A percentile compares a stretch with the other conserved stretches of the same genome.
These are phyloP conservation scores for Hypocryptadius cinnamomeus DNA, from an alignment of 2,113 vertebrate species.

Conservation along the genomic window DNA sequence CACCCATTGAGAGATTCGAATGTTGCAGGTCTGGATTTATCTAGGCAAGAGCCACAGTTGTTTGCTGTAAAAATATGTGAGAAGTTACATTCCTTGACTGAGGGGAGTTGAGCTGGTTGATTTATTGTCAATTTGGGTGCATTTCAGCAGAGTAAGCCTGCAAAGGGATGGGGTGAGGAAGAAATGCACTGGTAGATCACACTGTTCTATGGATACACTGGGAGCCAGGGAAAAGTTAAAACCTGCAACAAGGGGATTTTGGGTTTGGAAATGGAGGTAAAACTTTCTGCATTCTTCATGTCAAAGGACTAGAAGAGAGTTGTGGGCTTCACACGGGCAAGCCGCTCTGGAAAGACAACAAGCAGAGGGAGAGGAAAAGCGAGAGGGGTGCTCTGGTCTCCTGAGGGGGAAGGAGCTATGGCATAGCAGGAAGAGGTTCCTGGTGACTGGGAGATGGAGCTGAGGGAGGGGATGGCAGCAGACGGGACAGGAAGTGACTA, in stretches of 20 bases:
- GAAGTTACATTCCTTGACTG: background rate
- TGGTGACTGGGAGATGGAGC: background rate
- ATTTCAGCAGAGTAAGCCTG: background rate
- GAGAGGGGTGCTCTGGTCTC: background rate
- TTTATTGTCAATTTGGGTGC: background rate
- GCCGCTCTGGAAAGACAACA: background rate
- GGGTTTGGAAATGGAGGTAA: background rate
- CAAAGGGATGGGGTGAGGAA: background rate
- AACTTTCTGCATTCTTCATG: background rate
- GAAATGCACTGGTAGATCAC: background rate
- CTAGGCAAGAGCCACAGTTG: background rate
- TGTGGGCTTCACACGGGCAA: background rate
- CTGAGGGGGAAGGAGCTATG: background rate
- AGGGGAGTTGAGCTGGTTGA: background rate
- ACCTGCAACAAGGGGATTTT: background rate
- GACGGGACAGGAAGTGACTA: slow-evolving; percentile 8
- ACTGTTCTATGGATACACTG: fast-evolving
- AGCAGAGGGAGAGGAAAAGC: background rate
- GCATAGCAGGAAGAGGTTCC: background rate
- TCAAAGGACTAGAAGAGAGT: background rate
- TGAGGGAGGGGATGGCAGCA: background rate
- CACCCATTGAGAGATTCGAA: background rate
- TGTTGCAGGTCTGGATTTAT: background rate
- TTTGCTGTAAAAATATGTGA: background rate
- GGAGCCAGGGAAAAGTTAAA: background rate